Conservation (phyloP, 2,113 vertebrate genomes). For the Eclectus roratus region DNA sequence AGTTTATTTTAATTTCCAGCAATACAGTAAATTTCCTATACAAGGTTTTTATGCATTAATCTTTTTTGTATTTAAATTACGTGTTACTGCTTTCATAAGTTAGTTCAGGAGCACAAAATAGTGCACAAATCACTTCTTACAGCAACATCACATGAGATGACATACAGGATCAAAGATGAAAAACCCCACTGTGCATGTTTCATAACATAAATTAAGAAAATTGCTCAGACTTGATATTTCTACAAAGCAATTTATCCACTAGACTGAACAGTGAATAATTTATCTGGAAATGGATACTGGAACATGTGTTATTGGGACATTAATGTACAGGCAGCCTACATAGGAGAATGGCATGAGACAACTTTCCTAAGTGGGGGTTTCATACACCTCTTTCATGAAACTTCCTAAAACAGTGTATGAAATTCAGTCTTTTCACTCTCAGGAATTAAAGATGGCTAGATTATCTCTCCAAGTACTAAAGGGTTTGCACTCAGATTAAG, state of each 20-base stretch:
- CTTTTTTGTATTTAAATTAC: not conserved
- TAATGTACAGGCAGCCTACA: not conserved
- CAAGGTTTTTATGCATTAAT: not conserved
- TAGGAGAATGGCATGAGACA: not conserved
- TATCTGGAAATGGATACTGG: constrained; percentile 7
- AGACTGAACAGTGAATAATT: not conserved
- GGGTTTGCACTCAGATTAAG: not conserved
- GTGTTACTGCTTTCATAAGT: not conserved
- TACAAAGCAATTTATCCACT: not conserved
- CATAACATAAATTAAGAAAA: not conserved
- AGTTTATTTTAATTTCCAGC: not conserved
- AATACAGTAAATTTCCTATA: not conserved
- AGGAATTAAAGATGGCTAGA: not conserved
- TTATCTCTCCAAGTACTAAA: not conserved
- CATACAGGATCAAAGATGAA: not conserved
- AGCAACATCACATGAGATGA: not conserved
- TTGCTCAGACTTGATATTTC: not conserved
- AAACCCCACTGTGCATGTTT: not conserved
- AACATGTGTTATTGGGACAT: not conserved
- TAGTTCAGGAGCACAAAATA: not conserved
- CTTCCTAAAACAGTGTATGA: not conserved
- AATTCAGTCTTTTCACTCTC: not conserved
- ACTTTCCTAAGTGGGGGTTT: not conserved
- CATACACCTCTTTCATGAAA: not conserved
- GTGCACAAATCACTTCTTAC: not conserved